Base-by-base conservation (phyloP, 2,113 vertebrate genomes). In the Oncorhynchus gorbuscha region DNA sequence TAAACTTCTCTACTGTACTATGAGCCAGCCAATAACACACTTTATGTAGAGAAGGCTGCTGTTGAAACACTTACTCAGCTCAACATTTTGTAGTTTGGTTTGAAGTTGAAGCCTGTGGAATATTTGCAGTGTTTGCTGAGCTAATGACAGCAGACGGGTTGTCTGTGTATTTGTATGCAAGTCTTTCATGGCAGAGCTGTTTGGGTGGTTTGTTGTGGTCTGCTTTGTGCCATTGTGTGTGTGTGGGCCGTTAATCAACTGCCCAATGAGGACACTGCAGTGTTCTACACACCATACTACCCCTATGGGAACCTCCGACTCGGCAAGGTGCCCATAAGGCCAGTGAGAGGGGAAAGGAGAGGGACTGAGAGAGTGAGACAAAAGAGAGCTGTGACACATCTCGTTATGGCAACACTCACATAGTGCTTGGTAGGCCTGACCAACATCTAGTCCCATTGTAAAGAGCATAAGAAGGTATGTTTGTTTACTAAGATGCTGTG, bases 241-340 rank as follows among this genome's bases (percentile, higher is more conserved):
- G 18, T 55, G 35, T 7, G 69, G 62, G 32, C 64, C 18, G 30
- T 73, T 76, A 39, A 62, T 59, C 45, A 75, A 65, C 18, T 24
- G 51, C 70, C n/a, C 39, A 69, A 73, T 20, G 24, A 69, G 72
- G n/a, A 74, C 71, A 69, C 30, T 45, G 18, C 72, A 74, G 70
- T 80, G 71, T 80, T 86, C 55, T 80, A 77, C 77, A 76, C 73
- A 80, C 69, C 62, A 72, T 26, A 66, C 77, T 18, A 75, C 86
- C 74, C 24, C 82, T 81, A 85, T 86, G 78, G 89, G 78, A 89
- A 86, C 77, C 58, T 67, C 45, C 5, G 65, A 69, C 75, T 85
- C 71, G 59, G 59, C 71, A 20, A 26, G 22, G 68, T 76, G 66
- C 79, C 75, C 78, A 73, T 81, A 77, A 80, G 79, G 69, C 51